Evolutionary conservation across 2,888 invertebrate genomes (phyloP), one percentile per base, ranked within the genome.

Genomic region (Podabrus alpinus): DNA sequence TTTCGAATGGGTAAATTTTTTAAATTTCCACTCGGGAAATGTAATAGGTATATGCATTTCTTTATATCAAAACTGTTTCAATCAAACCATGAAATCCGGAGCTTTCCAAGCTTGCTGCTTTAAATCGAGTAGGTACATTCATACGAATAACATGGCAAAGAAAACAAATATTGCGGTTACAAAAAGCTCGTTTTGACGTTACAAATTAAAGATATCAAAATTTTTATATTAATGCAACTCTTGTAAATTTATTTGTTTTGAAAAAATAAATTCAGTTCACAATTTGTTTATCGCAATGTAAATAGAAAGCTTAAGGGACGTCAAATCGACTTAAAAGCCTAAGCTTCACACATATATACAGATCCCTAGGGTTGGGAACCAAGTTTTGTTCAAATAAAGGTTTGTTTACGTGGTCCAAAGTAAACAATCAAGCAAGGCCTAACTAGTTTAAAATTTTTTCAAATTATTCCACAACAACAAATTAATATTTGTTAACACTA

Each of bases 201-300:
- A 64, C 19, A 16, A 17, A 21, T 17, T n/a, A 17, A n/a, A 7
- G 45, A 45, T 45, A 45, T 45, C 5, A 45, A 45, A 45, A 45
- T 45, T 45, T 45, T n/a, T 1, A 9, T n/a, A 45, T 45, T 45
- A n/a, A n/a, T n/a, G 13, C 7, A 45, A 45, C 45, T 45, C n/a
- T 16, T 19, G 13, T 64, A 64, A 64, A 64, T 64, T 19, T 64
- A 64, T 64, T 64, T 64, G 62, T 64, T 19, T 21, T 9, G 7
- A 64, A 64, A 62, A 19, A 19, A 19, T 64, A 64, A 64, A 19
- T 64, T 64, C 21, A 64, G 62, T 21, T 64, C 21, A 9, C 66
- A 66, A 71, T 71, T 71, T 71, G 71, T 71, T 71, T 66, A 66
- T 66, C n/a, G 66, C 59, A 71, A 71, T 66, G 66, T 59, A 71